Conservation (phyloP, 2,888 invertebrate genomes). For the Nemotelus nigrinus region DNA sequence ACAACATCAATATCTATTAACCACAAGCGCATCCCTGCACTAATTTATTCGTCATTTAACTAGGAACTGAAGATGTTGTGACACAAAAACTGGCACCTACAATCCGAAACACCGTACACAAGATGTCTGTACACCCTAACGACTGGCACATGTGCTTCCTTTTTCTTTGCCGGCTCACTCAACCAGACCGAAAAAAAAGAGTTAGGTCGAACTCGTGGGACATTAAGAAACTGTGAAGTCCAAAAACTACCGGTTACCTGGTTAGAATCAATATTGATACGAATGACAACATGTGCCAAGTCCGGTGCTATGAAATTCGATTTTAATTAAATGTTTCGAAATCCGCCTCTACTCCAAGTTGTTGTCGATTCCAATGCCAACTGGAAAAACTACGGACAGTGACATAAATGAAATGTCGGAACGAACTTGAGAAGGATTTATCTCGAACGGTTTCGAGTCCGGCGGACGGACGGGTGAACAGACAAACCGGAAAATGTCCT, state of each 20-base stretch:
- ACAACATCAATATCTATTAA: constrained; percentile 26
- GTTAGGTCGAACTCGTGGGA: constrained; percentile 10
- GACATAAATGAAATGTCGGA: constrained; percentile 4
- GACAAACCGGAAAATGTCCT: constrained; percentile 32
- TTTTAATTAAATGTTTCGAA: constrained; percentile 49
- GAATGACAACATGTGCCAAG: constrained; percentile 39
- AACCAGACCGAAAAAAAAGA: constrained; percentile 17
- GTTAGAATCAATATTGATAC: constrained; percentile 32
- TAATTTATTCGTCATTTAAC: constrained; percentile 38
- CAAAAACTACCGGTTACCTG: background rate
- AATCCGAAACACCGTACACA: background rate
- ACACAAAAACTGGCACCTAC: constrained; percentile 43
- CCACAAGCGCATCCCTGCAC: constrained; percentile 11
- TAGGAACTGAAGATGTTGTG: constrained; percentile 38
- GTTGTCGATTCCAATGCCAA: constrained; percentile 13
- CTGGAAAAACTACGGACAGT: background rate
- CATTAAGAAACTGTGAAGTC: background rate
- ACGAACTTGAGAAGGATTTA: constrained; percentile 21
- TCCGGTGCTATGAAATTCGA: constrained; percentile 43
- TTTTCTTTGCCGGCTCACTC: background rate
- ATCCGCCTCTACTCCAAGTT: constrained; percentile 31
- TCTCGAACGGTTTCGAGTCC: background rate
- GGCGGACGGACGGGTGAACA: background rate
- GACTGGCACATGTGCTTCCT: background rate
- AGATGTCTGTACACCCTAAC: background rate